Conservation (phyloP, 2,888 invertebrate genomes). For the Apoda limacodes region DNA sequence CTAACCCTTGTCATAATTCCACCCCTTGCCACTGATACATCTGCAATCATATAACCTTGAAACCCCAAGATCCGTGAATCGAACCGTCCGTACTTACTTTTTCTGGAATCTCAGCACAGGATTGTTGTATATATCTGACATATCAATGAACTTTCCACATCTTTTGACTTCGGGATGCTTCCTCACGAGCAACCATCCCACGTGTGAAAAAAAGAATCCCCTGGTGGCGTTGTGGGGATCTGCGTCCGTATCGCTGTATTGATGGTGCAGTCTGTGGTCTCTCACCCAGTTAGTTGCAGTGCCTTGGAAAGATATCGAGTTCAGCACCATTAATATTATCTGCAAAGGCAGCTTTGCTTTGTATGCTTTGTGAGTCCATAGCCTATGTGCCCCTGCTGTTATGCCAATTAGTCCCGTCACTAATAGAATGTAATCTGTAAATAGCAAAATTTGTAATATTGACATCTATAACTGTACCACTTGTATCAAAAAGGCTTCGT, state of each 20-base stretch:
- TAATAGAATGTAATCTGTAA: slow-evolving; percentile 18
- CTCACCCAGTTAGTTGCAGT: slow-evolving; percentile 67
- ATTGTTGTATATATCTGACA: slow-evolving; percentile 74
- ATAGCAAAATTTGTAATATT: too few relatives aligned
- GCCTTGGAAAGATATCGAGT: slow-evolving; percentile 41
- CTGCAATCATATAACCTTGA: too few relatives aligned
- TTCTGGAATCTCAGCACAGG: slow-evolving; percentile 76
- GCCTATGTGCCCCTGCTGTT: slow-evolving; percentile 27
- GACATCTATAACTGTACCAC: too few relatives aligned
- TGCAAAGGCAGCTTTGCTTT: too few relatives aligned
- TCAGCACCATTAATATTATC: slow-evolving; percentile 23
- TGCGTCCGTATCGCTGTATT: slow-evolving; percentile 80
- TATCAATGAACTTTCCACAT: slow-evolving; percentile 72
- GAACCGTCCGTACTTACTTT: slow-evolving; percentile 43
- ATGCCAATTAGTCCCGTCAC: slow-evolving; percentile 16
- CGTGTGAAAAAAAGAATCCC: slow-evolving; percentile 85
- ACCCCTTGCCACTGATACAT: too few relatives aligned
- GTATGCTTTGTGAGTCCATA: slow-evolving; percentile 28
- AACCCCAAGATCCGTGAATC: too few relatives aligned
- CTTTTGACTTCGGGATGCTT: too few relatives aligned
- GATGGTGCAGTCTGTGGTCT: slow-evolving; percentile 75
- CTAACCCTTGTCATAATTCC: too few relatives aligned
- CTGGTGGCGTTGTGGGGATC: slow-evolving; percentile 77
- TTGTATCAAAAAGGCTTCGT: too few relatives aligned
- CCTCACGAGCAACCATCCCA: slow-evolving; percentile 88